phyloP scores from a whole-genome alignment of 2,888 invertebrate species.

The Argyra leucocephala region DNA sequence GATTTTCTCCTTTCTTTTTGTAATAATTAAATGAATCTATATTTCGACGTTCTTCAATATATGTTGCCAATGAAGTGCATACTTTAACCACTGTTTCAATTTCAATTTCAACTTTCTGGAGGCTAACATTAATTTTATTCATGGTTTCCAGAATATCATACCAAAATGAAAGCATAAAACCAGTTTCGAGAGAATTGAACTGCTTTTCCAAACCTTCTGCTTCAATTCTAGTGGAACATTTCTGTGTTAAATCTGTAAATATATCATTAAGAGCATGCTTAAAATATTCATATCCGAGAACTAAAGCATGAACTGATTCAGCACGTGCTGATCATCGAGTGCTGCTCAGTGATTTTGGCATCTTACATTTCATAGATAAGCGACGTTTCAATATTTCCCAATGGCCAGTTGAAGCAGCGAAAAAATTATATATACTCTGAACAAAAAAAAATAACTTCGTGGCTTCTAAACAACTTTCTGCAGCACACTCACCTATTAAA shows the following conservation, averaged over 20 bases:
- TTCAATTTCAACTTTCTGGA: too few species aligned
- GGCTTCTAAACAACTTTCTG: slow-evolving; percentile 12
- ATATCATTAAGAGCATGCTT: too few species aligned
- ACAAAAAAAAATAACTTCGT: slow-evolving; percentile 6
- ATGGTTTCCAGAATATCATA: slow-evolving; percentile 4
- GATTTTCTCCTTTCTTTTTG: slow-evolving; percentile 8
- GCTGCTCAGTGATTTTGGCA: not conserved
- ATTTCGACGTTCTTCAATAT: slow-evolving; percentile 9
- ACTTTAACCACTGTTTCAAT: slow-evolving; percentile 9
- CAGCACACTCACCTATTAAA: slow-evolving; percentile 29
- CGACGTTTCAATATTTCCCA: too few species aligned
- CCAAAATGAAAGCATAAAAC: slow-evolving; percentile 8
- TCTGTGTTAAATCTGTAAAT: not conserved
- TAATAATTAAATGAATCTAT: slow-evolving; percentile 9
- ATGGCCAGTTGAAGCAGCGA: slow-evolving; percentile 10
- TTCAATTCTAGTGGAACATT: not conserved
- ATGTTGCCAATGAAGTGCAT: slow-evolving; percentile 3
- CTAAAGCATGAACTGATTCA: not conserved
- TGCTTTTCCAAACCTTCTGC: too few species aligned
- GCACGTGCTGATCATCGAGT: slow-evolving; percentile 9
- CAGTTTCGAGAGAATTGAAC: slow-evolving; percentile 9
- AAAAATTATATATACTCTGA: slow-evolving; percentile 11
- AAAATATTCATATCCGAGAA: too few species aligned
- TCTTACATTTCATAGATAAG: not conserved
- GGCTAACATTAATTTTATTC: slow-evolving; percentile 8